Percentiles rank a stretch among this genome's conserved stretches.
Evolutionary conservation across 2,888 invertebrate genomes (phyloP).

Genomic region (Dorcus hopei): DNA sequence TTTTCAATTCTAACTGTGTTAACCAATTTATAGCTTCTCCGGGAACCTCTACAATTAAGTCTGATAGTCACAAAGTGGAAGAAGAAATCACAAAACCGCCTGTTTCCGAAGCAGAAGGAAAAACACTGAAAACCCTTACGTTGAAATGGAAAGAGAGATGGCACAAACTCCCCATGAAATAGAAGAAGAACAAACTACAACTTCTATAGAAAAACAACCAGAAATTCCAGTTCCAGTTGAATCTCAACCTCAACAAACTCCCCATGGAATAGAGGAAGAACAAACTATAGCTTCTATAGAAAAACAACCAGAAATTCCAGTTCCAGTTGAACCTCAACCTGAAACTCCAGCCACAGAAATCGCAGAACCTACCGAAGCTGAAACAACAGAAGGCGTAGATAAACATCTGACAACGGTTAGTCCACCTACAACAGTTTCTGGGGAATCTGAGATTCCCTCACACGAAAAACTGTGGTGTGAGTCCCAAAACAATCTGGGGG

Average conservation of each 20-base stretch:
- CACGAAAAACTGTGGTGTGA: no score
- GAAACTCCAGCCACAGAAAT: not conserved
- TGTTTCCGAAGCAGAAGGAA: not conserved
- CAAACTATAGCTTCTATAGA: not conserved
- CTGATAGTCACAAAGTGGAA: conserved; percentile 50
- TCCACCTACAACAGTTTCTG: not conserved
- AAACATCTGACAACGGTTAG: not conserved
- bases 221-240: conserved; percentile 17
- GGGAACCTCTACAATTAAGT: conserved; percentile 49
- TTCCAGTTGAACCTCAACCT: conserved; percentile 23
- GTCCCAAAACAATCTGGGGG: no score
- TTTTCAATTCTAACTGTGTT: conserved; percentile 17
- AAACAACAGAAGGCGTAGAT: not conserved
- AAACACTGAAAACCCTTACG: not conserved
- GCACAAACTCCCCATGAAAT: not conserved
- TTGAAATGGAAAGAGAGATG: not conserved
- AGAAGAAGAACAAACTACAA: not conserved
- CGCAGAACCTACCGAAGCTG: conserved; percentile 6
- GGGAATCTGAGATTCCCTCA: not conserved
- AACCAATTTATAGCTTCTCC: conserved; percentile 36
- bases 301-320: conserved; percentile 3
- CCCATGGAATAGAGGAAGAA: not conserved
- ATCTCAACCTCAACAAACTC: conserved; percentile 9
- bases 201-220: not conserved
- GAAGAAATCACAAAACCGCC: not conserved